Conservation (phyloP, 2,113 vertebrate species). For the Hemiscyllium ocellatum region DNA sequence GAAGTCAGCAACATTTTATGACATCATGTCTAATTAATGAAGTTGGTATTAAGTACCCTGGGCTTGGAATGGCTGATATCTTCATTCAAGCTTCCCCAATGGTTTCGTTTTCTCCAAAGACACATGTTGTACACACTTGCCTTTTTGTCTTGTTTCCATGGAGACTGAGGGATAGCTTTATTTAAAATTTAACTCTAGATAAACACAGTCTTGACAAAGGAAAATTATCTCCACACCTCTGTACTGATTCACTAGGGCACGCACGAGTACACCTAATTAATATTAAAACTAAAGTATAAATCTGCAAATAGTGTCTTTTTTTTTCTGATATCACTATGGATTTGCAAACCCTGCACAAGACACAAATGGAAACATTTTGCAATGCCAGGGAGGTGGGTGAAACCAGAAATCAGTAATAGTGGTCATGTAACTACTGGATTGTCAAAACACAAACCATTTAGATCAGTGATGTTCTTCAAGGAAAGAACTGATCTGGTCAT, state of each 20-base stretch:
- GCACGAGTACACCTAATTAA: neutral
- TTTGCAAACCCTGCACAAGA: neutral
- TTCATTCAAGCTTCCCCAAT: neutral
- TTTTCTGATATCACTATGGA: neutral
- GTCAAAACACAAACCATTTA: too few species aligned
- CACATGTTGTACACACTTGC: neutral
- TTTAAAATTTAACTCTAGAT: neutral
- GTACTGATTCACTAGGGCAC: neutral
- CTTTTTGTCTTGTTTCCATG: constrained; percentile 4
- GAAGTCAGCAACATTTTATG: neutral
- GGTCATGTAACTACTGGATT: neutral
- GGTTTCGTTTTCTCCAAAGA: neutral
- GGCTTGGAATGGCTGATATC: neutral
- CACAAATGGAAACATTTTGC: neutral
- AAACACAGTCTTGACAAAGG: neutral
- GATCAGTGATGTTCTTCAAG: too few species aligned
- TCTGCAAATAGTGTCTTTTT: neutral
- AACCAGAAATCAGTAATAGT: neutral
- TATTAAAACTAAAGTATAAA: constrained; percentile 8
- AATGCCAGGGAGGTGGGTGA: neutral
- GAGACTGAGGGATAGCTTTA: neutral
- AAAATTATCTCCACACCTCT: neutral
- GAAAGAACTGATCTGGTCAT: neutral
- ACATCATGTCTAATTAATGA: neutral
- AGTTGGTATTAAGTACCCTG: neutral